Conservation (phyloP, 92 coral and sea anemone species). For the Parazoanthus atlanticus region DNA sequence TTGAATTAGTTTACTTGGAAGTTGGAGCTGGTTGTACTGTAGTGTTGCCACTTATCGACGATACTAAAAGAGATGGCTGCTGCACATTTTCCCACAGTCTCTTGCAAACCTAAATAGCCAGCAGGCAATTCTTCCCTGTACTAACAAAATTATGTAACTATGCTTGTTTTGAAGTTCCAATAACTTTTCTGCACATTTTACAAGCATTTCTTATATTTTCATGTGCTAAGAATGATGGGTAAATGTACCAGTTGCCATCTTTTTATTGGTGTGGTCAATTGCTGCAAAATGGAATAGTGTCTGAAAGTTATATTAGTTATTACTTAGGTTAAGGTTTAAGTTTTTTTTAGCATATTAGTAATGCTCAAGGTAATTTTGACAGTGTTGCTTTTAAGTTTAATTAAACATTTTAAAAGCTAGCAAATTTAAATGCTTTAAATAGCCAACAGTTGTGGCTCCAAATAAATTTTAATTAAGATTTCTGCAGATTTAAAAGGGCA, state of each 20-base stretch:
- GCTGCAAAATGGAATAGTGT: neutral
- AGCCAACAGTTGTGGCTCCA: slow-evolving; percentile 23
- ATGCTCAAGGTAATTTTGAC: neutral
- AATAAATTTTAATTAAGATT: slow-evolving; percentile 20
- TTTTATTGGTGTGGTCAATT: neutral
- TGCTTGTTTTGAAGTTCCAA: neutral
- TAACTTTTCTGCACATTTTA: slow-evolving; percentile 15
- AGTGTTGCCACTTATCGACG: neutral
- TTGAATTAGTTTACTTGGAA: slow-evolving; percentile 7
- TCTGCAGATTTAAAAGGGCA: slow-evolving; percentile 4
- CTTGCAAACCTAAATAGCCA: too few relatives aligned
- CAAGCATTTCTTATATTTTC: slow-evolving; percentile 14
- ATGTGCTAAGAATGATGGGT: slow-evolving; percentile 8
- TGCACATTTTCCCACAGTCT: neutral
- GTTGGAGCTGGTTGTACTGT: neutral
- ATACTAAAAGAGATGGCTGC: neutral
- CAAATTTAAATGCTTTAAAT: too few relatives aligned
- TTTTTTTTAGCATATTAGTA: neutral
- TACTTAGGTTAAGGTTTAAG: neutral
- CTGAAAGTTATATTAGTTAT: neutral
- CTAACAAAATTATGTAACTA: too few relatives aligned
- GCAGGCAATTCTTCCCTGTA: too few relatives aligned
- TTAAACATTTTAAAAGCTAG: too few relatives aligned
- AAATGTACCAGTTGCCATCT: slow-evolving; percentile 11
- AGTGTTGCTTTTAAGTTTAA: neutral